Conservation (phyloP, 2,888 invertebrate genomes). For the Agrotis segetum region DNA sequence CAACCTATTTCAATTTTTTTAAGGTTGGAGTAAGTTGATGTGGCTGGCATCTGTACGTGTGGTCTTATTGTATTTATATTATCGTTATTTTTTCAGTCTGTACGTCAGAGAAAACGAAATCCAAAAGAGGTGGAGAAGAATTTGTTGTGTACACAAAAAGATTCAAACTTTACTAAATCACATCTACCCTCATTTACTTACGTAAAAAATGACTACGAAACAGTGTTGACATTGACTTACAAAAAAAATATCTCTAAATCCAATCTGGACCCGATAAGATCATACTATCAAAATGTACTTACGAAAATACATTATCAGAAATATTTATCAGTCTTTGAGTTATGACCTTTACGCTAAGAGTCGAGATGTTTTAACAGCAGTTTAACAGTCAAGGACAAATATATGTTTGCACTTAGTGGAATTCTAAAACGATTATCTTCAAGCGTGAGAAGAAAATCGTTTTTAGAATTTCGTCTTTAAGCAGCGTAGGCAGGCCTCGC, state of each 20-base stretch:
- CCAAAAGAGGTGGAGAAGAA: slow-evolving; percentile 77
- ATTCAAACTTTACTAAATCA: slow-evolving; percentile 69
- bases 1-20: too few relatives aligned
- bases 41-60: too few relatives aligned
- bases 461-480: too few relatives aligned
- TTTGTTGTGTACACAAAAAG: slow-evolving; percentile 75
- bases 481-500: too few relatives aligned
- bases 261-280: slow-evolving; percentile 38
- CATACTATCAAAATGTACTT: slow-evolving; percentile 37
- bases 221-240: slow-evolving; percentile 16
- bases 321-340: slow-evolving; percentile 39
- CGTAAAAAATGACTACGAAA: slow-evolving; percentile 7
- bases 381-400: slow-evolving; percentile 15
- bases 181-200: neutral
- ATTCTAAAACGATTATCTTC: neutral
- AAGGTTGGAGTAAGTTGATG: too few relatives aligned
- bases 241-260: slow-evolving; percentile 24
- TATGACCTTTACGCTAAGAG: slow-evolving; percentile 30
- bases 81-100: slow-evolving; percentile 72
- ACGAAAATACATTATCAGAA: slow-evolving; percentile 31
- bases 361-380: slow-evolving; percentile 16
- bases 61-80: neutral
- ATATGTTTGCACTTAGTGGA: slow-evolving; percentile 7
- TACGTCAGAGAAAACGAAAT: slow-evolving; percentile 63
- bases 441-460: too few relatives aligned